Base-by-base conservation (phyloP, 1,140 invertebrate genomes). In the Hyles euphorbiae region DNA sequence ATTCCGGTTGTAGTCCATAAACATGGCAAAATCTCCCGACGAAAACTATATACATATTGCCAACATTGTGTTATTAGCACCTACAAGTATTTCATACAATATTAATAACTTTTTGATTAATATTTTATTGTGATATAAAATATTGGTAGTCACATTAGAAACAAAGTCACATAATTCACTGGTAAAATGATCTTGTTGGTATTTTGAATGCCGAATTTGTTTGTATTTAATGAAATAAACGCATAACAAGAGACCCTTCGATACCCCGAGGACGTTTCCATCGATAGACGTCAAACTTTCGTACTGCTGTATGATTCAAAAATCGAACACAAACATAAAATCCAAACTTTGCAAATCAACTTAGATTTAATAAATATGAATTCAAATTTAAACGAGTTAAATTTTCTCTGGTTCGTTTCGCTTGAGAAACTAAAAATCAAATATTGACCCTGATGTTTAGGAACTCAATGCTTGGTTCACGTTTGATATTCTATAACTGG, bases 281-380 rank as follows among this genome's bases (percentile, higher is more conserved):
- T 55, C 47, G 51, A 34, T 11, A 44, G 8, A n/a, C 12, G 7
- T 32, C 22, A 47, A 56, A 55, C 36, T 48, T 58, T 34, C 8
- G 4, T 49, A 51, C 49, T 49, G 36, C 22, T 43, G 34, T 63
- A 64, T 65, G 57, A 65, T 61, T 64, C 11, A 43, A 66, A 60
- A 66, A 70, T 68, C 60, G 67, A 72, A 59, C 43, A 59, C n/a
- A 52, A 73, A 63, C 57, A 54, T 65, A 74, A 69, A 67, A 67
- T 61, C 69, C 65, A 72, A 73, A 65, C 73, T 68, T 69, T 40
- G 34, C 7, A 11, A 54, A 33, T 8, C 34, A 52, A 52, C 34
- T 34, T 8, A 34, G 9, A 50, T 32, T 52, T 9, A 34, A 52
- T 34, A 52, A 52, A 52, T 22, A 22, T 12, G n/a, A n/a, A 12